These are phyloP conservation scores for Syncerus caffer DNA, from an alignment of 2,797 vertebrate species.

Conservation along the genomic window DNA sequence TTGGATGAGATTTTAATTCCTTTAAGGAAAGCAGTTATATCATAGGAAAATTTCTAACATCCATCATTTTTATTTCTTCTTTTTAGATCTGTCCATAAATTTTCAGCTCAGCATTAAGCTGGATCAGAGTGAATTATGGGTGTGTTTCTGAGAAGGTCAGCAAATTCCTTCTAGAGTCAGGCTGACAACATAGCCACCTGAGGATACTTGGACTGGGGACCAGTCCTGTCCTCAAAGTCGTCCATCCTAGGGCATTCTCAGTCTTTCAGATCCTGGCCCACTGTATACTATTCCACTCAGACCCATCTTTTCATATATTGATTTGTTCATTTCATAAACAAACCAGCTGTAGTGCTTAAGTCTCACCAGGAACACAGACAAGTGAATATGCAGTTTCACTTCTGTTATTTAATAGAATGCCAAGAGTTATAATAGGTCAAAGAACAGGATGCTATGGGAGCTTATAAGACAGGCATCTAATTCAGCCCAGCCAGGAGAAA, in stretches of 20 bases:
- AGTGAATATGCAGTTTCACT: neutral
- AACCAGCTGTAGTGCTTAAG: neutral
- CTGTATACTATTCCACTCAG: neutral
- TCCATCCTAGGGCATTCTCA: neutral
- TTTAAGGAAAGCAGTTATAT: neutral
- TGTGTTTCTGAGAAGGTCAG: conserved; percentile 37
- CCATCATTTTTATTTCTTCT: conserved; percentile 14
- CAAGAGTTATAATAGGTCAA: neutral
- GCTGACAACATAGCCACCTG: neutral
- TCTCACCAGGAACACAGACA: neutral
- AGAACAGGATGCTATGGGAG: neutral
- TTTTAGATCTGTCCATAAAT: conserved; percentile 34
- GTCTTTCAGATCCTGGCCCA: neutral
- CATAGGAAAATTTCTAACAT: neutral
- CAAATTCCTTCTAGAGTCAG: neutral
- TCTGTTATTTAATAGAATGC: neutral
- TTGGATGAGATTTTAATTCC: neutral
- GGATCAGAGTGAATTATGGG: conserved; percentile 24
- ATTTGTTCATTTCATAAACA: neutral
- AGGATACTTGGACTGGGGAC: neutral
- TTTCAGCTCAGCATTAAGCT: neutral
- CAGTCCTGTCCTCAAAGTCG: neutral
- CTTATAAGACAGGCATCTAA: neutral
- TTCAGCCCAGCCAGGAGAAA: neutral
- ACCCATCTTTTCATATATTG: neutral